Conservation (phyloP, 2,113 vertebrate genomes). For the Chaenocephalus aceratus region DNA sequence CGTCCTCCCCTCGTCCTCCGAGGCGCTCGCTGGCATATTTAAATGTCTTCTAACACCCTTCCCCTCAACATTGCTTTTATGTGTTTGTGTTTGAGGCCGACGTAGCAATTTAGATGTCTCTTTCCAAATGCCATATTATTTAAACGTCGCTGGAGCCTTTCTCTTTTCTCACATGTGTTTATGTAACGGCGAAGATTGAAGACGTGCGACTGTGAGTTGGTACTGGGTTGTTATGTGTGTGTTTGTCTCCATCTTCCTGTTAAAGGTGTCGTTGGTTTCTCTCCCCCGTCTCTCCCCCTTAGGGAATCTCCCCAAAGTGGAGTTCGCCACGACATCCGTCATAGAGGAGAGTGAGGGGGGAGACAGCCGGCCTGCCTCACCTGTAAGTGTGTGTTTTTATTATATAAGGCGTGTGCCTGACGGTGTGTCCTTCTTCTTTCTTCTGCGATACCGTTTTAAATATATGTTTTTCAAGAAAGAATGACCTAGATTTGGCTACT, state of each 20-base stretch:
- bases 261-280: constrained; percentile 61
- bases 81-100: constrained; percentile 67
- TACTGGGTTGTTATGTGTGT: constrained; percentile 63
- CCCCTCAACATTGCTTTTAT: constrained; percentile 55
- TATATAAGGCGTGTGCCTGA: background rate
- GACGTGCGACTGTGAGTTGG: constrained; percentile 72
- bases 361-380: constrained; percentile 50
- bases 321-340: constrained; percentile 91
- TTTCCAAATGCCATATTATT: constrained; percentile 75
- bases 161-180: constrained; percentile 67
- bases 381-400: constrained; percentile 74
- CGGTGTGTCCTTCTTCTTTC: too few relatives aligned
- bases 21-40: constrained; percentile 57
- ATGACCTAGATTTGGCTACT: too few relatives aligned
- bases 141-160: constrained; percentile 75
- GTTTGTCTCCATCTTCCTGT: constrained; percentile 61
- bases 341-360: constrained; percentile 89
- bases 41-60: constrained; percentile 68
- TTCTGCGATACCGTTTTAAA: too few relatives aligned
- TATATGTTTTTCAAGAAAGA: too few relatives aligned
- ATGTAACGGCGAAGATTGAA: constrained; percentile 58
- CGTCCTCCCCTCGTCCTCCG: constrained; percentile 39
- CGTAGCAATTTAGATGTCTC: constrained; percentile 75
- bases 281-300: too few relatives aligned
- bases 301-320: constrained; percentile 95